phyloP scores from a whole-genome alignment of 2,888 invertebrate species.

The Tinea trinotella region DNA sequence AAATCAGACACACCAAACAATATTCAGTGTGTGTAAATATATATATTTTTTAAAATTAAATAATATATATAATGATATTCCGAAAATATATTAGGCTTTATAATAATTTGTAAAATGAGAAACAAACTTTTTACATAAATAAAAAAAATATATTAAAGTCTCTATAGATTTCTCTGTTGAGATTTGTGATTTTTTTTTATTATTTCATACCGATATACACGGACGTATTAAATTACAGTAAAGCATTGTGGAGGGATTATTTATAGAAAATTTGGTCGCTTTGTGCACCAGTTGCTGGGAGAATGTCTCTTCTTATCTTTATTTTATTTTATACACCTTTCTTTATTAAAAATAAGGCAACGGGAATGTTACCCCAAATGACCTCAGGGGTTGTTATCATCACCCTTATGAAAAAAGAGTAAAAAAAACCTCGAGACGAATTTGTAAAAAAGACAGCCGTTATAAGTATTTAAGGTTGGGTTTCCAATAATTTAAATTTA shows the following conservation, averaged over 20 bases:
- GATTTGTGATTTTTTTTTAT: constrained; percentile 39
- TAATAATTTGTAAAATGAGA: too few species aligned
- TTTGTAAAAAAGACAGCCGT: not conserved
- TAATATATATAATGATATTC: too few species aligned
- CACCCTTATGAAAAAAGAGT: not conserved
- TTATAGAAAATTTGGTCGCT: constrained; percentile 67
- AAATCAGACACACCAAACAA: too few species aligned
- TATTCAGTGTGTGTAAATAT: too few species aligned
- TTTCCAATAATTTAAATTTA: too few species aligned
- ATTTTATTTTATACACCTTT: not conserved
- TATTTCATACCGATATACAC: constrained; percentile 58
- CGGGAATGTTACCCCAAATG: not conserved
- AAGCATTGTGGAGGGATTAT: constrained; percentile 65
- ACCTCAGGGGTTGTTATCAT: not conserved
- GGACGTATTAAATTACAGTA: constrained; percentile 65
- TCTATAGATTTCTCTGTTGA: constrained; percentile 40
- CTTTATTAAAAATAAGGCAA: not conserved
- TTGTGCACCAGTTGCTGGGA: constrained; percentile 50
- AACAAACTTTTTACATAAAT: too few species aligned
- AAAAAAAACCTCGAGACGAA: not conserved
- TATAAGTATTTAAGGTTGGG: not conserved
- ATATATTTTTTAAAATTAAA: too few species aligned
- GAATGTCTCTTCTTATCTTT: constrained; percentile 22
- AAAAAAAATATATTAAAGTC: constrained; percentile 23
- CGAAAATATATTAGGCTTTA: too few species aligned